Conservation (phyloP, 1,140 invertebrate species). For the Euura lappo region DNA sequence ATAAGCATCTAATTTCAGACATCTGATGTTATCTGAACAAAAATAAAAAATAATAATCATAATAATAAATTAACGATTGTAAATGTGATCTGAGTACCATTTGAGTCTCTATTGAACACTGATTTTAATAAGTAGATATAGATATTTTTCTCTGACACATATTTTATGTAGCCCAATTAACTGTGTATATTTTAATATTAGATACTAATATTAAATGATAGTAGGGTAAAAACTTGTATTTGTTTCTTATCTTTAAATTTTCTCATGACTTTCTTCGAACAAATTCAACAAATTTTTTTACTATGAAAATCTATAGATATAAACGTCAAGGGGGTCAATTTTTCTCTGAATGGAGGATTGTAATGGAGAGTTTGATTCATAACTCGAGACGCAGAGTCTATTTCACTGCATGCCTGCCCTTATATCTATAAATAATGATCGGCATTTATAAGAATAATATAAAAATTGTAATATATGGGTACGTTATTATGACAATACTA, state of each 20-base stretch:
- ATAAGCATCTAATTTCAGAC: too few relatives aligned
- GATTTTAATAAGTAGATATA: neutral
- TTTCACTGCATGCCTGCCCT: neutral
- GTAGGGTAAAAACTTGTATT: too few relatives aligned
- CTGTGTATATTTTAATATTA: neutral
- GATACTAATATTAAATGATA: too few relatives aligned
- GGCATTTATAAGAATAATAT: conserved; percentile 18
- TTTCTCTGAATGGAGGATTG: too few relatives aligned
- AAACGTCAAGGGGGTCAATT: neutral
- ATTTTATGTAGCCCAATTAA: neutral
- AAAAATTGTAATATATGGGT: neutral
- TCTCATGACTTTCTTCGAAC: neutral
- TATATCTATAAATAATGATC: conserved; percentile 15
- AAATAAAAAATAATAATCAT: too few relatives aligned
- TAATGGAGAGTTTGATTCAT: too few relatives aligned
- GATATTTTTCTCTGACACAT: neutral
- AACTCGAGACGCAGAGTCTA: too few relatives aligned
- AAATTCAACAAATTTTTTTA: neutral
- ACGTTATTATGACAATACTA: too few relatives aligned
- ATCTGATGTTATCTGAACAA: too few relatives aligned
- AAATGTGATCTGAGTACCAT: conserved; percentile 11
- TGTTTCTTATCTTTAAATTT: too few relatives aligned
- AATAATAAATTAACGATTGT: neutral
- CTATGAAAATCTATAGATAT: neutral
- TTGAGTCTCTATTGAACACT: conserved; percentile 8